These are phyloP conservation scores for Drosophila meridionalis DNA, from an alignment of 2,888 invertebrate species.

Conservation along the genomic window DNA sequence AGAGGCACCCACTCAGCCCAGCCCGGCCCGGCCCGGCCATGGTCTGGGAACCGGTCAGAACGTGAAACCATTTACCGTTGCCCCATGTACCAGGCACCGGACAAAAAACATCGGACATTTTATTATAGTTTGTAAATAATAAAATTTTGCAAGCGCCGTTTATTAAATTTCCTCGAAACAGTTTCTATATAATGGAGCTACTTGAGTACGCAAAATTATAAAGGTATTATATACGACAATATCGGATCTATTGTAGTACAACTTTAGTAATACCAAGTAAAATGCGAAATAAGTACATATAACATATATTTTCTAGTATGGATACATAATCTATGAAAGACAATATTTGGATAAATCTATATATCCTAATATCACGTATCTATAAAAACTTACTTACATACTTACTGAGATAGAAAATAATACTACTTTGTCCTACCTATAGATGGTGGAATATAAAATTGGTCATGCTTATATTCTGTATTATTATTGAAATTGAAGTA, in stretches of 20 bases:
- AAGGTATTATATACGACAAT: background rate
- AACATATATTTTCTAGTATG: no score
- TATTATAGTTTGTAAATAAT: constrained; percentile 76
- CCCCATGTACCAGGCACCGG: constrained; percentile 15
- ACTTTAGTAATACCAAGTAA: no score
- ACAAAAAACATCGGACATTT: constrained; percentile 49
- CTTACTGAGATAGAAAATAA: no score
- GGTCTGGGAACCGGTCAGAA: constrained; percentile 35
- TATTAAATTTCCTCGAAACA: constrained; percentile 62
- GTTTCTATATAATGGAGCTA: constrained; percentile 12
- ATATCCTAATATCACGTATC: no score
- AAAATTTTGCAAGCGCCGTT: constrained; percentile 67
- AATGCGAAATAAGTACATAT: no score
- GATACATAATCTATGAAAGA: no score
- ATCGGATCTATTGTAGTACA: background rate
- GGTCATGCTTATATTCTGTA: no score
- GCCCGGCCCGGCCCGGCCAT: background rate
- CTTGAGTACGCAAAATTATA: background rate
- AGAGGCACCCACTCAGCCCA: background rate
- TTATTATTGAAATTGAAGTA: no score
- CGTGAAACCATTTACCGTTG: constrained; percentile 30
- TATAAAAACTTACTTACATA: no score
- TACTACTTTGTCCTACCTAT: no score
- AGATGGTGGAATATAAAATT: no score
- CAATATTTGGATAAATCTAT: no score